These are phyloP conservation scores for Empidonax traillii DNA, from an alignment of 2,113 vertebrate genomes.

Conservation along the genomic window DNA sequence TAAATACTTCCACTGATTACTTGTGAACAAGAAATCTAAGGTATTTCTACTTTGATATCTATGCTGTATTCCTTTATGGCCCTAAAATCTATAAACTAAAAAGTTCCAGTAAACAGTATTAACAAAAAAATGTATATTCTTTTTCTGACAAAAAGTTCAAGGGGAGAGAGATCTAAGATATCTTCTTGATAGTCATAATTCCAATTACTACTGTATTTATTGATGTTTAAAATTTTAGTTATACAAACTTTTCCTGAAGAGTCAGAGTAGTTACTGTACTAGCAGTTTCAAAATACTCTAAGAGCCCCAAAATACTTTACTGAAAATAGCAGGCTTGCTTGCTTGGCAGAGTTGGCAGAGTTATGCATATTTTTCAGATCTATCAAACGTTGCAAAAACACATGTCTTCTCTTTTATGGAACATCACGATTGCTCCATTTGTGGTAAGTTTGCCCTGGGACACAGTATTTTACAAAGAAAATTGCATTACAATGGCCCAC, in stretches of 20 bases:
- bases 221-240: background rate
- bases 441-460: conserved; percentile 42
- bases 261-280: background rate
- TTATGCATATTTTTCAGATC: conserved; percentile 25
- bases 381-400: conserved; percentile 35
- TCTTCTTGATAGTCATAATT: background rate
- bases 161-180: background rate
- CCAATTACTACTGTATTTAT: background rate
- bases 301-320: background rate
- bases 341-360: conserved; percentile 18
- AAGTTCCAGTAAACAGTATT: background rate
- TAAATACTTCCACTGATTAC: background rate
- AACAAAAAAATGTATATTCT: background rate
- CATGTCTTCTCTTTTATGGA: background rate
- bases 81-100: background rate
- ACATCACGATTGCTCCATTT: conserved; percentile 40
- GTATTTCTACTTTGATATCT: background rate
- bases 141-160: background rate
- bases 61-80: background rate
- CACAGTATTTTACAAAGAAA: conserved; percentile 53
- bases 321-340: conserved; percentile 30
- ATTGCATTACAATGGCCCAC: conserved; percentile 40
- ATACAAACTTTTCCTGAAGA: background rate
- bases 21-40: background rate
- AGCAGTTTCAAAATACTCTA: conserved; percentile 6